These are phyloP conservation scores for Agrotis exclamationis DNA, from an alignment of 2,888 invertebrate species.

Conservation along the genomic window DNA sequence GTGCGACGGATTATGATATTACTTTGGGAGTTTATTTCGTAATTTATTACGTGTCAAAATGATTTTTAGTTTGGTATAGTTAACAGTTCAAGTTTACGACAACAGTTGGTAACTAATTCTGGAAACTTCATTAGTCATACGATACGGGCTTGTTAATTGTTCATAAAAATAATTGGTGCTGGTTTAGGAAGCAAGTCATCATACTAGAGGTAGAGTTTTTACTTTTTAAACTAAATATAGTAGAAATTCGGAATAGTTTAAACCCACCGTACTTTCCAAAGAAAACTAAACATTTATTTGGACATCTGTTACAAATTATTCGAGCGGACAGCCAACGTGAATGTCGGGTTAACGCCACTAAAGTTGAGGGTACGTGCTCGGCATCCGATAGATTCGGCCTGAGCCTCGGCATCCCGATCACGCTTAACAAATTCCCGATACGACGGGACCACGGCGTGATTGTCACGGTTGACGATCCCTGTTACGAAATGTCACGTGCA, in stretches of 20 bases:
- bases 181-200: conserved; percentile 16
- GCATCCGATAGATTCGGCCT: conserved; percentile 64
- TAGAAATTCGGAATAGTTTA: not conserved
- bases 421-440: conserved; percentile 78
- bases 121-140: conserved; percentile 42
- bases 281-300: conserved; percentile 37
- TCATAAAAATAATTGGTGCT: conserved; percentile 46
- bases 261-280: conserved; percentile 24
- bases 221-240: conserved; percentile 1
- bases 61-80: conserved; percentile 51
- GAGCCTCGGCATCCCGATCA: conserved; percentile 74
- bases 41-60: conserved; percentile 58
- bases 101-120: conserved; percentile 36
- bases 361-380: conserved; percentile 72
- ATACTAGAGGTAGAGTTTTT: not conserved
- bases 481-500: conserved; percentile 63
- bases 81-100: conserved; percentile 54
- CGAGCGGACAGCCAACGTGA: conserved; percentile 46
- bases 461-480: conserved; percentile 71
- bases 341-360: conserved; percentile 73
- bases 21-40: conserved; percentile 60
- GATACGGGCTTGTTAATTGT: conserved; percentile 46
- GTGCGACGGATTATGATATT: conserved; percentile 67
- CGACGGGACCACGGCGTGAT: conserved; percentile 67
- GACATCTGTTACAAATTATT: conserved; percentile 61